Base-by-base conservation (phyloP, 2,797 vertebrate species). In the Eptatretus atami region DNA sequence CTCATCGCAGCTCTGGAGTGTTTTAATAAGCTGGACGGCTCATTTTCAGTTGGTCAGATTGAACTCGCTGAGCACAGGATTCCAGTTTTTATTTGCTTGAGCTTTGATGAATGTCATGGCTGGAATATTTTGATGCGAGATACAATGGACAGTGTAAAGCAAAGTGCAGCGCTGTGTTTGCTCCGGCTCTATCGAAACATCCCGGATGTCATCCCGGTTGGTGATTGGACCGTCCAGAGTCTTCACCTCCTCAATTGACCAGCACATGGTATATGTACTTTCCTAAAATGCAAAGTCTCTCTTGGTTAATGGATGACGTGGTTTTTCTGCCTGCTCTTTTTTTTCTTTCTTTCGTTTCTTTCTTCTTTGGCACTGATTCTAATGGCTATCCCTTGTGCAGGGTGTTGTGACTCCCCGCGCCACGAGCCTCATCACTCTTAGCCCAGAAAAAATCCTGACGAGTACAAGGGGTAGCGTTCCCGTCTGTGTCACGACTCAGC, bases 391-490 rank as follows among this genome's bases (percentile, higher is more conserved):
- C 25, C 54, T 64, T 3, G 65, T 3, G 11, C 68, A 88, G 84
- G 84, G 84, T 1, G 84, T 88, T 65, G 83, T 86, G 68, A 88
- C 84, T 0, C n/a, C n/a, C n/a, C n/a, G 83, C 84, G 84, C 84
- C 0, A 86, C 85, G 71, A 86, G 83, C 64, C 80, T 86, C 70
- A 88, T 86, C 70, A 86, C 83, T 64, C 71, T 76, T 88, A 67
- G 86, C 83, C 71, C 80, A 83, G 73, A 88, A 88, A n/a, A 75
- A 88, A 86, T 70, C 84, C 84, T 0, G 87, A 95, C 66, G 90
- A 95, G 73, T 96, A 94, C 67, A 94, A 94, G n/a, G 74, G 92
- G 86, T 13, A 93, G 84, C 0, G 85, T 95, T 52, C 90, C 86
- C 3, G 72, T 96, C 90, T 0, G 88, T 94, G 63, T 93, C 90